Conservation (phyloP, 2,797 vertebrate species). For the Sebastes matsubarae region DNA sequence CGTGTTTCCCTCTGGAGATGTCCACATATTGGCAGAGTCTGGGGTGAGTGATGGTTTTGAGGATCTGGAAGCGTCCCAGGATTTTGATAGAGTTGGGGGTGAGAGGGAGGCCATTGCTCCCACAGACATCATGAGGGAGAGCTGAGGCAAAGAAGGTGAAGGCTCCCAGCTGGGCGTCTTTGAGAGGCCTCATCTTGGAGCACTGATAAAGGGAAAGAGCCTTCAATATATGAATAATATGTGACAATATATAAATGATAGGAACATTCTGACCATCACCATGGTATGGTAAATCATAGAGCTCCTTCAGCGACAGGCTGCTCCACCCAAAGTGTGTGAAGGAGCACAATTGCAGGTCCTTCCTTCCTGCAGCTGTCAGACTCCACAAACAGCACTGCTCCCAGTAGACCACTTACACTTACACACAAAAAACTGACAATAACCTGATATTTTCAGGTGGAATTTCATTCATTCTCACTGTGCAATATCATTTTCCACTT, state of each 20-base stretch:
- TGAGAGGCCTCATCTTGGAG: conserved; percentile 88
- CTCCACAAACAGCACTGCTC: too few species aligned
- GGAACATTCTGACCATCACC: neutral
- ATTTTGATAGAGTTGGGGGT: conserved; percentile 99
- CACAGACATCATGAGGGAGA: conserved; percentile 98
- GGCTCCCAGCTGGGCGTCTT: conserved; percentile 92
- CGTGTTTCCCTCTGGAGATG: conserved; percentile 96
- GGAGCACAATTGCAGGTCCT: accelerated
- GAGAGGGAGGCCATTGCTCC: conserved; percentile 97
- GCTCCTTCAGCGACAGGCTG: too few species aligned
- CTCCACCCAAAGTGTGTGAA: too few species aligned
- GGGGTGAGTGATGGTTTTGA: conserved; percentile 94
- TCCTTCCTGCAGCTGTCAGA: too few species aligned
- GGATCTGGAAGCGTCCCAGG: conserved; percentile 96
- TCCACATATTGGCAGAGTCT: conserved; percentile 97
- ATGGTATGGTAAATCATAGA: neutral
- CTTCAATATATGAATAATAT: neutral
- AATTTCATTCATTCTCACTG: too few species aligned
- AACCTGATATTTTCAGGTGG: too few species aligned
- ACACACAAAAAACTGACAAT: too few species aligned
- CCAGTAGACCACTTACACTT: too few species aligned
- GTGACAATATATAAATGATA: neutral
- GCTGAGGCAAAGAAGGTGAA: conserved; percentile 98
- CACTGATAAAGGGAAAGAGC: neutral
- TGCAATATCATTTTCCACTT: too few species aligned